A percentile compares a stretch with the other conserved stretches of the same genome.
phyloP scores from a whole-genome alignment of 2,888 invertebrate species.

The Lasius platythorax region DNA sequence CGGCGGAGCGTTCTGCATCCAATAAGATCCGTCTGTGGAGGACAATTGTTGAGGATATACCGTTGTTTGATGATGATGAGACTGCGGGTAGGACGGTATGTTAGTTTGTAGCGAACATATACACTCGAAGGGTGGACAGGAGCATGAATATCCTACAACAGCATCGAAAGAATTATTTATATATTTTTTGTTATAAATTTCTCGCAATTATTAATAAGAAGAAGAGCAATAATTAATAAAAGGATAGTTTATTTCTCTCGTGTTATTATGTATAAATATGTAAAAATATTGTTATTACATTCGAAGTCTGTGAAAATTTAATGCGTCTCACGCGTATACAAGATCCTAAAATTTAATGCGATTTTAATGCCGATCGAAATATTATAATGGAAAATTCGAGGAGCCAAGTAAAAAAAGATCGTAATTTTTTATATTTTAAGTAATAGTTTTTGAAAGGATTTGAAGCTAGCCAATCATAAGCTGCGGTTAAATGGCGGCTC shows the following conservation, averaged over 20 bases:
- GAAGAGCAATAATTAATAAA: background rate
- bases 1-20: slow-evolving; percentile 85
- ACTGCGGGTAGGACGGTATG: slow-evolving; percentile 76
- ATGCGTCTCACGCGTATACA: background rate
- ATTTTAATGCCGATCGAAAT: background rate
- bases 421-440: background rate
- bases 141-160: slow-evolving; percentile 88
- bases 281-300: background rate
- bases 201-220: background rate
- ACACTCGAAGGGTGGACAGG: slow-evolving; percentile 92
- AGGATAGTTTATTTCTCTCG: background rate
- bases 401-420: background rate
- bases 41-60: slow-evolving; percentile 75
- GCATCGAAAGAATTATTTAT: background rate
- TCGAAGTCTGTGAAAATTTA: background rate
- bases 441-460: background rate
- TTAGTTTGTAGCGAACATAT: slow-evolving; percentile 87
- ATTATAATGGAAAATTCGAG: background rate
- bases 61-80: slow-evolving; percentile 73
- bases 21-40: slow-evolving; percentile 79
- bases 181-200: background rate
- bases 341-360: background rate
- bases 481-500: background rate
- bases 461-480: slow-evolving; percentile 6
- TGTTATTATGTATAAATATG: background rate